These are phyloP conservation scores for Drosophila parthenogenetica DNA, from an alignment of 2,888 invertebrate genomes.

Conservation along the genomic window DNA sequence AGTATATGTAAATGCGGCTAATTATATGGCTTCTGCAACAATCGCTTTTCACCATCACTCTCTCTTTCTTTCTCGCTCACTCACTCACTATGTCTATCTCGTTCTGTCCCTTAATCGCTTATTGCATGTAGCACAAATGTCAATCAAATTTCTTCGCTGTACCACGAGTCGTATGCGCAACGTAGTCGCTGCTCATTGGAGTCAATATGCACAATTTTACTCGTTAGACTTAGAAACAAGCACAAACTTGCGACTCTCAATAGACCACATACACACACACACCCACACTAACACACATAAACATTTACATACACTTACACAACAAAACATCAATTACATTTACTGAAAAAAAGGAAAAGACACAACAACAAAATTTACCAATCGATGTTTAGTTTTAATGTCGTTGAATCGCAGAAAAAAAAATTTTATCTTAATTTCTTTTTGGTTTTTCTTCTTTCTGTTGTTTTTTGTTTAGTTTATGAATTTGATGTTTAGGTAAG, in stretches of 20 bases:
- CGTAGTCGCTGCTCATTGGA: constrained; percentile 55
- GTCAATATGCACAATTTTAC: constrained; percentile 61
- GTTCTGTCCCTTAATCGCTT: constrained; percentile 30
- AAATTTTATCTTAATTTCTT: constrained; percentile 17
- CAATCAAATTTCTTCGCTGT: constrained; percentile 49
- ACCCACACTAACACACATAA: constrained; percentile 5
- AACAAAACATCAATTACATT: constrained; percentile 27
- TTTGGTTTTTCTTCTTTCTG: constrained; percentile 6
- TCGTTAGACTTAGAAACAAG: constrained; percentile 53
- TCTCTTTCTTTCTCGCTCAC: constrained; percentile 9
- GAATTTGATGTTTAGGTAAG: constrained; percentile 31
- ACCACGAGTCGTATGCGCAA: constrained; percentile 60
- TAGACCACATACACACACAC: constrained; percentile 40
- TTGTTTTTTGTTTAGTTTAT: constrained; percentile 11
- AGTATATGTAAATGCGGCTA: constrained; percentile 50
- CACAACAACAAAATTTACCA: constrained; percentile 20
- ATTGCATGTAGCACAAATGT: constrained; percentile 61
- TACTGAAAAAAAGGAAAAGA: constrained; percentile 16
- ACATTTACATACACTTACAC: constrained; percentile 18
- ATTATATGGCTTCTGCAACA: constrained; percentile 54
- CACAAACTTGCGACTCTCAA: constrained; percentile 18
- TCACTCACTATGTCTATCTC: neutral
- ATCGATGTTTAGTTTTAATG: constrained; percentile 80
- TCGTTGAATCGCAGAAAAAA: constrained; percentile 56
- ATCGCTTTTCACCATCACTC: constrained; percentile 38